These are phyloP conservation scores for Drosophila mayri DNA, from an alignment of 1,140 invertebrate genomes.

Conservation along the genomic window DNA sequence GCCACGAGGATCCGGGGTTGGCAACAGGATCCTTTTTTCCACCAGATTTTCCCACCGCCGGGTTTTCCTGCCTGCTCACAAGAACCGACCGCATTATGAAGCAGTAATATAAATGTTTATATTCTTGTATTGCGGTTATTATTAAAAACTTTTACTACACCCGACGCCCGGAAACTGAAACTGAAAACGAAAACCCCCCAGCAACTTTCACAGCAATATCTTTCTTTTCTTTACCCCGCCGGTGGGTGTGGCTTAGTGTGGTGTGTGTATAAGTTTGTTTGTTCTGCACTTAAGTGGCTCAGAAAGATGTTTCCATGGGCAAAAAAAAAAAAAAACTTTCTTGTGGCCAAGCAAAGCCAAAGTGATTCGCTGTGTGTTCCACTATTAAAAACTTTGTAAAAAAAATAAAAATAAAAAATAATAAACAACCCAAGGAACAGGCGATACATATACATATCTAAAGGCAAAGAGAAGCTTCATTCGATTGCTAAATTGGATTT, in stretches of 20 bases:
- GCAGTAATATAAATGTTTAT: slow-evolving; percentile 84
- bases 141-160: slow-evolving; percentile 82
- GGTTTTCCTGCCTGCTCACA: not conserved
- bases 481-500: slow-evolving; percentile 76
- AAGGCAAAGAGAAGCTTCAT: slow-evolving; percentile 24
- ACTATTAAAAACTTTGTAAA: slow-evolving; percentile 76
- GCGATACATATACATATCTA: slow-evolving; percentile 25
- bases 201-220: slow-evolving; percentile 77
- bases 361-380: slow-evolving; percentile 52
- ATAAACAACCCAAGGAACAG: slow-evolving; percentile 20
- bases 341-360: slow-evolving; percentile 69
- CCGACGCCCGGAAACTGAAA: slow-evolving; percentile 40
- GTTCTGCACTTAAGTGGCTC: slow-evolving; percentile 70
- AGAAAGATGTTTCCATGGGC: slow-evolving; percentile 44
- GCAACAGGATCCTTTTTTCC: slow-evolving; percentile 24
- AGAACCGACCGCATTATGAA: slow-evolving; percentile 67
- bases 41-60: slow-evolving; percentile 1
- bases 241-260: not conserved
- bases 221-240: slow-evolving; percentile 29
- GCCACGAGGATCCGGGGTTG: slow-evolving; percentile 35
- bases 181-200: slow-evolving; percentile 30
- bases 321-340: slow-evolving; percentile 53
- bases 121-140: slow-evolving; percentile 84
- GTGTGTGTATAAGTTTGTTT: slow-evolving; percentile 69
- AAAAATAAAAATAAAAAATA: slow-evolving; percentile 5